Evolutionary conservation across 2,888 invertebrate species (phyloP), one percentile per base, ranked within the genome.

Genomic region (Seira ritae): DNA sequence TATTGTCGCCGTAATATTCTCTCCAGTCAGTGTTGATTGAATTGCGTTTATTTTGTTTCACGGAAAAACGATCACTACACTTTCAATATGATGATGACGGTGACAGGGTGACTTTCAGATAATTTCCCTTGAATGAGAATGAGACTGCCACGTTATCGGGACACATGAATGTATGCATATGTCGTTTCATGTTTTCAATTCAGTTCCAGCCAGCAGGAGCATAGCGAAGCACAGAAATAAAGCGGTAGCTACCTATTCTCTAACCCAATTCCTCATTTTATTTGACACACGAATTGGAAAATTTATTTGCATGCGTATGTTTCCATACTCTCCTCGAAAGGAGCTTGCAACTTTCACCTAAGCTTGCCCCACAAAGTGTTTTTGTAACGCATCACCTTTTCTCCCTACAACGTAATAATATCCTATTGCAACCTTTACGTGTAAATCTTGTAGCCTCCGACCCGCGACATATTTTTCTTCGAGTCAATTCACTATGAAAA

Each of bases 81-180:
- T 55, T 55, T 17, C 2, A 55, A 17, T 55, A 55, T 55, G 55
- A 55, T 55, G 55, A 55, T 17, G 55, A 55, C 12, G 42, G 12
- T 55, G 55, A 55, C 55, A 55, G 55, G 17, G 55, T 55, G 55
- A 55, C 55, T 55, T 55, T 55, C 15, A 55, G n/a, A 55, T 55
- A 55, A 55, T 55, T 55, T 55, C 1, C 55, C 12, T 55, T 55
- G n/a, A 55, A 31, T 31, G 31, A 31, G n/a, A 55, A 31, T 31
- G 31, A 31, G 31, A 8, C 31, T 31, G 8, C 31, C 31, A 31
- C 2, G 31, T 31, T 31, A 31, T n/a, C n/a, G n/a, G n/a, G n/a
- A n/a, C n/a, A n/a, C n/a, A n/a, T 31, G 31, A 31, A 31, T 31
- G 31, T 4, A 31, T 2, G 31, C 31, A 31, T 31, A 8, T 31